Evolutionary conservation across 1,140 invertebrate genomes (phyloP).

Genomic region (Chlorops oryzae): DNA sequence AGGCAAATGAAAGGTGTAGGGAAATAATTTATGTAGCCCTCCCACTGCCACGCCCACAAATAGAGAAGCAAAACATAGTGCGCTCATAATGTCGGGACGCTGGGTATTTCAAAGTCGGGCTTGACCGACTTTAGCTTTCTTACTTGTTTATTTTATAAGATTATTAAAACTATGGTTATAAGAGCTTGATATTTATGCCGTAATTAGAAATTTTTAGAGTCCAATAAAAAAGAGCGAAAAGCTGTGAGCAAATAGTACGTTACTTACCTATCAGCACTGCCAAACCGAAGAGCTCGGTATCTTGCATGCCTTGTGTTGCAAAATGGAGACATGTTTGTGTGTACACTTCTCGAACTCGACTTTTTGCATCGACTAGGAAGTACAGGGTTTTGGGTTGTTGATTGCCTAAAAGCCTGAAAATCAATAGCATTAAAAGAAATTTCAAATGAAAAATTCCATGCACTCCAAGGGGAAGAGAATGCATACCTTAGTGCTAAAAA

Average conservation of each 20-base stretch:
- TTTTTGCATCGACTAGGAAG: conserved; percentile 64
- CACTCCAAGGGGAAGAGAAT: background rate
- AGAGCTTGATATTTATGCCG: background rate
- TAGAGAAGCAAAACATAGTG: too few relatives aligned
- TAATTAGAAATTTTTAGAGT: background rate
- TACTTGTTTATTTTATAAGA: too few relatives aligned
- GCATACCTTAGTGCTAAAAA: conserved; percentile 46
- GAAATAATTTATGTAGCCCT: too few relatives aligned
- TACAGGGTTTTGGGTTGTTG: conserved; percentile 48
- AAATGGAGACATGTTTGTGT: conserved; percentile 73
- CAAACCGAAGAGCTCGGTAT: conserved; percentile 77
- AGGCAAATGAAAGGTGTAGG: too few relatives aligned
- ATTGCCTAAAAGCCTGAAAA: conserved; percentile 43
- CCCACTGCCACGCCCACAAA: too few relatives aligned
- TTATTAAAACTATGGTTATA: conserved; percentile 4
- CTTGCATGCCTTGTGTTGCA: conserved; percentile 68
- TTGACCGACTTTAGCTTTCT: too few relatives aligned
- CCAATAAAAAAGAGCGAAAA: background rate
- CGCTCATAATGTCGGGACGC: too few relatives aligned
- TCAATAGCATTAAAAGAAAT: background rate
- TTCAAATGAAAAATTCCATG: background rate
- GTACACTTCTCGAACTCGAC: conserved; percentile 75
- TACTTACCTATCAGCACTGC: conserved; percentile 71
- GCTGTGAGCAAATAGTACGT: too few relatives aligned
- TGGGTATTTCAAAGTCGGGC: too few relatives aligned